Conservation (phyloP, 2,113 vertebrate genomes). For the Nanorana parkeri region DNA sequence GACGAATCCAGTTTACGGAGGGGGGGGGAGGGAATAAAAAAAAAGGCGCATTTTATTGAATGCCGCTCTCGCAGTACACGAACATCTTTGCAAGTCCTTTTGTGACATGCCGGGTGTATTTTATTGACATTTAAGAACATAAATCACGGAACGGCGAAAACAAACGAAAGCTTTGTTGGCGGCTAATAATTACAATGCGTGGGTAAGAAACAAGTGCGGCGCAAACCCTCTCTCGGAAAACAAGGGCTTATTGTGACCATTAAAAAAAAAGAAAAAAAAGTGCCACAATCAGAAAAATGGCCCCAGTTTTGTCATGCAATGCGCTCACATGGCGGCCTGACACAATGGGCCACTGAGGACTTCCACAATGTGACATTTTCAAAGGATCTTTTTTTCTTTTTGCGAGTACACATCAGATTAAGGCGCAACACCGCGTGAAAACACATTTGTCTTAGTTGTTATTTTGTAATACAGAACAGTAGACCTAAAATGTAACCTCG, state of each 20-base stretch:
- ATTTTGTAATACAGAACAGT: neutral
- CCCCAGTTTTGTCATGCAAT: conserved; percentile 70
- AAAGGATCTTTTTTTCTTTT: neutral
- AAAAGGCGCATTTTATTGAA: neutral
- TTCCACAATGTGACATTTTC: conserved; percentile 43
- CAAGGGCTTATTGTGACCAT: conserved; percentile 75
- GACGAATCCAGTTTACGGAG: neutral
- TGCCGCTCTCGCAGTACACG: neutral
- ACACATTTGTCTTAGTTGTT: neutral
- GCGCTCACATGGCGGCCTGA: conserved; percentile 23
- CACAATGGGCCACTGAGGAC: conserved; percentile 47
- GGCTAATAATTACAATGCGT: conserved; percentile 74
- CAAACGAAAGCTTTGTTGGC: conserved; percentile 76
- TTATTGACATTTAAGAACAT: conserved; percentile 74
- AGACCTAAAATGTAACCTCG: too few species aligned
- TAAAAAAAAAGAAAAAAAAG: too few species aligned
- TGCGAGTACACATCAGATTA: conserved; percentile 30
- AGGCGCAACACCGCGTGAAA: conserved; percentile 19
- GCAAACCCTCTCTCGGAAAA: conserved; percentile 69
- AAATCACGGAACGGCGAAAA: conserved; percentile 68
- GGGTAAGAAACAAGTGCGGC: conserved; percentile 74
- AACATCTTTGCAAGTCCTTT: conserved; percentile 12
- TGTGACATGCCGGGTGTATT: conserved; percentile 62
- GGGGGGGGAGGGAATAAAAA: neutral
- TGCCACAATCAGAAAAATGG: conserved; percentile 76